These are phyloP conservation scores for Acanthurus tractus DNA, from an alignment of 2,797 vertebrate genomes.

Conservation along the genomic window DNA sequence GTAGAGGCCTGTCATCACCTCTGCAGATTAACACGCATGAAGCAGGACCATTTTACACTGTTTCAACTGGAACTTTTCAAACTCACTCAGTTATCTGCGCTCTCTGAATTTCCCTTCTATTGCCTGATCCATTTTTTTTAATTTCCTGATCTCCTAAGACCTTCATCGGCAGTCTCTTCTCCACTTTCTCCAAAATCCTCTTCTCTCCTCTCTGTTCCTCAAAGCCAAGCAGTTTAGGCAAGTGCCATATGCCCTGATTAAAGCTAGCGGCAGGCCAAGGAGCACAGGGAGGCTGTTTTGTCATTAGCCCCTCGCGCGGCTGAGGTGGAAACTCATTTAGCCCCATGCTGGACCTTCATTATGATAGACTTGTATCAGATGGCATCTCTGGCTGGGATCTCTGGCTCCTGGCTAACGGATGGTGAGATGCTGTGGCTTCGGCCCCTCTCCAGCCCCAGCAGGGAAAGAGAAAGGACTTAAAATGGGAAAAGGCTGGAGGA, in stretches of 20 bases:
- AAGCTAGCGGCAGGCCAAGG: conserved; percentile 89
- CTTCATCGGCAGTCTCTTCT: conserved; percentile 39
- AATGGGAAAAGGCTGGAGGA: conserved; percentile 71
- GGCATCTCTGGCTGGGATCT: conserved; percentile 91
- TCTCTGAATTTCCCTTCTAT: background rate
- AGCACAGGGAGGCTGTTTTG: conserved; percentile 92
- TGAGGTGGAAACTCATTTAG: conserved; percentile 98
- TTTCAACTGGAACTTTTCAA: conserved; percentile 37
- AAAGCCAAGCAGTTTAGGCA: conserved; percentile 88
- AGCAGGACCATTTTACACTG: background rate
- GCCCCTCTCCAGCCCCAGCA: conserved; percentile 87
- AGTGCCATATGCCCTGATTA: conserved; percentile 96
- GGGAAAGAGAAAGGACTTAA: conserved; percentile 80
- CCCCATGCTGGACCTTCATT: conserved; percentile 99
- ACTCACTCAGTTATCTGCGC: background rate
- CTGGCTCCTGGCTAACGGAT: conserved; percentile 87
- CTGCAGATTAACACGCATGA: background rate
- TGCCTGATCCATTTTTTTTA: conserved; percentile 4
- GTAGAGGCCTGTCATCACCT: background rate
- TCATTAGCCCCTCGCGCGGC: conserved; percentile 98
- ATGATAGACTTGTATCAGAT: conserved; percentile 99
- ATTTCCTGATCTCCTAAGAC: conserved; percentile 27
- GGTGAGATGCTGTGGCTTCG: conserved; percentile 84
- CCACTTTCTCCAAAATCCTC: conserved; percentile 41
- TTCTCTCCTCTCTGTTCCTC: conserved; percentile 54